phyloP scores from a whole-genome alignment of 2,113 vertebrate genomes.

The Petrocephalus zakoni region DNA sequence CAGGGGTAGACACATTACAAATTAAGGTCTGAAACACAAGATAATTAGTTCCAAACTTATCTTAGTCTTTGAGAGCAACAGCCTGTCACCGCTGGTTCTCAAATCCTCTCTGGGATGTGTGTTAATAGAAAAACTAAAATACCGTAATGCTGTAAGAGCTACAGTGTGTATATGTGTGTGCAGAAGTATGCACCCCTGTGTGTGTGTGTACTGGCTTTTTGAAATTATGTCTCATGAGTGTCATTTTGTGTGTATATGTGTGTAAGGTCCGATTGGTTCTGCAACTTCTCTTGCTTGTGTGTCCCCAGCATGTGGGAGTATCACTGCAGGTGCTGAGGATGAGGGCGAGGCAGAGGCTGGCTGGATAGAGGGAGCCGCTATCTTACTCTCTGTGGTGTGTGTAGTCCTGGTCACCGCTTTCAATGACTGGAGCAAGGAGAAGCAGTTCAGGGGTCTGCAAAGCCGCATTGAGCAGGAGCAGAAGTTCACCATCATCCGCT shows the following conservation, averaged over 20 bases:
- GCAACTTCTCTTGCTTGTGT: conserved; percentile 3
- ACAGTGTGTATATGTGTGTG: background rate
- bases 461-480: conserved; percentile 80
- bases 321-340: conserved; percentile 64
- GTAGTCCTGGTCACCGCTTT: conserved; percentile 80
- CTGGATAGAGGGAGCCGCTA: conserved; percentile 79
- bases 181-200: background rate
- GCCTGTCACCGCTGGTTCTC: background rate
- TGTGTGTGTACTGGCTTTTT: background rate
- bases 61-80: conserved; percentile 8
- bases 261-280: background rate
- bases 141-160: background rate
- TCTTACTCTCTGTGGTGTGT: conserved; percentile 73
- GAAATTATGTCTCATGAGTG: background rate
- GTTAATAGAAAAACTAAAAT: background rate
- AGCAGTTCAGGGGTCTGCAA: conserved; percentile 76
- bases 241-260: background rate
- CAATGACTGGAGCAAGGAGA: conserved; percentile 83
- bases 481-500: conserved; percentile 72
- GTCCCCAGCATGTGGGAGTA: conserved; percentile 61
- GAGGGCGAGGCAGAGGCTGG: conserved; percentile 70
- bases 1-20: background rate
- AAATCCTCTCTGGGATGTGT: conserved; percentile 2
- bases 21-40: conserved; percentile 13
- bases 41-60: conserved; percentile 19